A percentile compares a stretch with the other conserved stretches of the same genome.
These are phyloP conservation scores for Halocynthia aurantium DNA, from an alignment of 23 tunicate species.

Conservation along the genomic window DNA sequence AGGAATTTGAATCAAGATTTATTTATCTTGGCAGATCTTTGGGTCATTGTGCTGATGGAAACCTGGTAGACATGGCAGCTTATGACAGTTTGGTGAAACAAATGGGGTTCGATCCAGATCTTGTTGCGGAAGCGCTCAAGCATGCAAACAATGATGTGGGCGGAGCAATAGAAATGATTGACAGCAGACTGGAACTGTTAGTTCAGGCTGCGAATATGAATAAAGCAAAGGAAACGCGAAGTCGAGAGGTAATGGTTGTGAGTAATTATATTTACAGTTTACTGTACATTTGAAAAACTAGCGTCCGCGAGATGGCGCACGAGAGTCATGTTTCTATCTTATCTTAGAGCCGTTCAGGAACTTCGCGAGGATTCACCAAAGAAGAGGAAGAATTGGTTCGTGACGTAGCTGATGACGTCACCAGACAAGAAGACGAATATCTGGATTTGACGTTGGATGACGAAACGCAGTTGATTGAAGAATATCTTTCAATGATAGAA, in stretches of 20 bases:
- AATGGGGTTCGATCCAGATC: constrained; percentile 41
- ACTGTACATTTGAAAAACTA: background rate
- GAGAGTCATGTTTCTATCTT: background rate
- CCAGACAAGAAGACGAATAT: constrained; percentile 33
- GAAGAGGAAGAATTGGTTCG: constrained; percentile 47
- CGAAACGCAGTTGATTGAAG: constrained; percentile 39
- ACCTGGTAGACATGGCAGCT: constrained; percentile 43
- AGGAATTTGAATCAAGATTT: background rate
- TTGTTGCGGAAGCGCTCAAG: constrained; percentile 56
- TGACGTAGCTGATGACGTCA: constrained; percentile 37
- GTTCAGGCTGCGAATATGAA: background rate
- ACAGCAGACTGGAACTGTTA: constrained; percentile 27
- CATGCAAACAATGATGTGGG: constrained; percentile 49
- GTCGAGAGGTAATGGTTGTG: background rate
- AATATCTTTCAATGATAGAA: constrained; percentile 34
- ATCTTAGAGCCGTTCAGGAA: background rate
- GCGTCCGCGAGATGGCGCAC: background rate
- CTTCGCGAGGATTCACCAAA: background rate
- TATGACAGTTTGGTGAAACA: constrained; percentile 47
- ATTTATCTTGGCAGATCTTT: constrained; percentile 9
- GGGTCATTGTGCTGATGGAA: constrained; percentile 63
- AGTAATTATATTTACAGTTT: background rate
- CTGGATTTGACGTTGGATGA: constrained; percentile 42
- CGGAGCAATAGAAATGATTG: constrained; percentile 56
- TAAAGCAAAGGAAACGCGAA: background rate